A percentile compares a stretch with the other conserved stretches of the same genome.
These are phyloP conservation scores for Blastobasis adustella DNA, from an alignment of 2,888 invertebrate species.

Conservation along the genomic window DNA sequence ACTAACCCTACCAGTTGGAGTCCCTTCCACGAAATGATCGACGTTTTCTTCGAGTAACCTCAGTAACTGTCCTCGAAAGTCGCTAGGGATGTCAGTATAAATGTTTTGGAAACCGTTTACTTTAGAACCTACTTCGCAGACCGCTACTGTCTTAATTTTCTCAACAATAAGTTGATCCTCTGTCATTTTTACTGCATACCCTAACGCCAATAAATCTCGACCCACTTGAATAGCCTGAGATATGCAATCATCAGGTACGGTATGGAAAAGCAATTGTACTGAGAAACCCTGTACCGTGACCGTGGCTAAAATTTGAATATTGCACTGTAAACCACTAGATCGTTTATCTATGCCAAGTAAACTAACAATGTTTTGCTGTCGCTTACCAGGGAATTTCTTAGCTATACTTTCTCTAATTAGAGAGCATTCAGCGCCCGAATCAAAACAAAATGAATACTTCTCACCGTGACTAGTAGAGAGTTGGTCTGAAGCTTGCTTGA, in stretches of 20 bases:
- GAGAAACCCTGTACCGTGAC: not conserved
- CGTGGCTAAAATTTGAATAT: not conserved
- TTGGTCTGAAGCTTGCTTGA: not conserved
- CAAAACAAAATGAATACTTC: conserved; percentile 6
- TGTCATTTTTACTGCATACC: conserved; percentile 2
- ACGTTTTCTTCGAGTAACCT: conserved; percentile 3
- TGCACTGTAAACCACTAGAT: not conserved
- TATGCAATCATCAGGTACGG: too few relatives aligned
- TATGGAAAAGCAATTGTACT: not conserved
- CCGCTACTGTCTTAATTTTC: not conserved
- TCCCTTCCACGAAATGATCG: conserved; percentile 9
- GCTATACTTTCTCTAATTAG: conserved; percentile 4
- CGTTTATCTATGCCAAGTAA: conserved; percentile 3
- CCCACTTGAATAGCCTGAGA: not conserved
- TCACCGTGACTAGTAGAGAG: conserved; percentile 2
- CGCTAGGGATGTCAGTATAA: not conserved
- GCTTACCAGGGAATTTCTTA: conserved; percentile 3
- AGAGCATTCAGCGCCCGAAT: conserved; percentile 9
- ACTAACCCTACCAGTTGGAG: conserved; percentile 5
- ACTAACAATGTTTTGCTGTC: conserved; percentile 1
- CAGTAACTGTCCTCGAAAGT: not conserved
- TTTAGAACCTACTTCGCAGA: conserved; percentile 1
- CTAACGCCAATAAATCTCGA: conserved; percentile 7
- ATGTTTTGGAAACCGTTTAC: not conserved
- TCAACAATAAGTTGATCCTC: not conserved